phyloP scores from a whole-genome alignment of 2,888 invertebrate genomes.

The Allygus modestus region DNA sequence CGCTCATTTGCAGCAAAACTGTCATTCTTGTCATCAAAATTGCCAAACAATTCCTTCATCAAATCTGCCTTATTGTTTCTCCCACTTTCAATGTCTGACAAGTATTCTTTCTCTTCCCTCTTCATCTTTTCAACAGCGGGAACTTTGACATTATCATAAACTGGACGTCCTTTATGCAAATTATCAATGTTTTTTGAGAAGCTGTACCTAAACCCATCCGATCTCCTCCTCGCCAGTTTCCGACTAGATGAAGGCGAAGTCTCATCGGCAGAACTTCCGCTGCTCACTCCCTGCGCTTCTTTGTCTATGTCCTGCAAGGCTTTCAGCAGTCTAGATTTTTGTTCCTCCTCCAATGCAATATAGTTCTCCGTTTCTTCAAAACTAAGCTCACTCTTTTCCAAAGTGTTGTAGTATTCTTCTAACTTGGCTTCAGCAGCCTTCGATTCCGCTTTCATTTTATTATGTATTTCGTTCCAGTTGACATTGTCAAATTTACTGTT shows the following conservation, averaged over 20 bases:
- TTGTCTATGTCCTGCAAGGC: constrained; percentile 67
- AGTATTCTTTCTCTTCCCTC: constrained; percentile 60
- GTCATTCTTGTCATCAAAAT: constrained; percentile 10
- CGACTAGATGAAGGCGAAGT: neutral
- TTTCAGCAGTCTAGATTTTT: constrained; percentile 66
- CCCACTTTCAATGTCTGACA: constrained; percentile 32
- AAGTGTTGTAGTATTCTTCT: constrained; percentile 48
- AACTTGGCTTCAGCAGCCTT: constrained; percentile 58
- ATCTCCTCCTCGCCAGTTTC: constrained; percentile 35
- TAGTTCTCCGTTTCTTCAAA: constrained; percentile 56
- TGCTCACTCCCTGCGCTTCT: constrained; percentile 53
- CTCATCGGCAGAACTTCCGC: constrained; percentile 39
- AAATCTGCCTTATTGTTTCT: constrained; percentile 65
- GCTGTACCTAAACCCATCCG: constrained; percentile 49
- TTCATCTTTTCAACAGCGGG: constrained; percentile 58
- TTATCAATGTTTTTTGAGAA: constrained; percentile 51
- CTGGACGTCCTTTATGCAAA: constrained; percentile 56
- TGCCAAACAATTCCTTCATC: constrained; percentile 67
- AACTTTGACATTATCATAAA: constrained; percentile 48
- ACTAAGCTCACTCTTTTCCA: constrained; percentile 53
- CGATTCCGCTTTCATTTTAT: constrained; percentile 51
- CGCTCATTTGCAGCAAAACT: neutral
- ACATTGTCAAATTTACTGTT: constrained; percentile 36
- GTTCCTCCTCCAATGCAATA: constrained; percentile 62
- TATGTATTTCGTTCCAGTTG: constrained; percentile 53